Percentiles rank a stretch among this genome's conserved stretches.
Conservation (phyloP, 2,888 invertebrate species). For the Rotaria magnacalcarata region DNA sequence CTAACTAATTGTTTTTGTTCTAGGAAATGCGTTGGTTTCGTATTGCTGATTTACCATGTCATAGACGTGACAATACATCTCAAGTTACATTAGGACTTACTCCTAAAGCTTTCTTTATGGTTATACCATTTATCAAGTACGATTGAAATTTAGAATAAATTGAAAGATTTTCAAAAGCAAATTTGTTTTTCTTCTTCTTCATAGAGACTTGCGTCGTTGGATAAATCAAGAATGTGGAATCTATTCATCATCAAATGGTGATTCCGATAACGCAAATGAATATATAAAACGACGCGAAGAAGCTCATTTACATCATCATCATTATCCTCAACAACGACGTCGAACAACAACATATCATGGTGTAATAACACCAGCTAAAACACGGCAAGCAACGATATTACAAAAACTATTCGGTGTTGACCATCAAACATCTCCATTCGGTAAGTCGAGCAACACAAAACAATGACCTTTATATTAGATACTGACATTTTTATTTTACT, state of each 20-base stretch:
- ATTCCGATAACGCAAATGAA: constrained; percentile 34
- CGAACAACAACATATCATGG: constrained; percentile 17
- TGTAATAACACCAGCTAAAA: neutral
- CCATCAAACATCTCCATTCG: neutral
- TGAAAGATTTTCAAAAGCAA: neutral
- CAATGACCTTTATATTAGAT: neutral
- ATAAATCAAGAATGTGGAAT: constrained; percentile 19
- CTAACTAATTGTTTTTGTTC: neutral
- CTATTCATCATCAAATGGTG: constrained; percentile 34
- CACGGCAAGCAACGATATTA: neutral
- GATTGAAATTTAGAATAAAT: neutral
- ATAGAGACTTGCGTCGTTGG: constrained; percentile 21
- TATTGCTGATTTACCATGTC: constrained; percentile 73
- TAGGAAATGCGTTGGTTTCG: constrained; percentile 76
- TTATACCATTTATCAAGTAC: constrained; percentile 79
- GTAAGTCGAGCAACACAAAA: neutral
- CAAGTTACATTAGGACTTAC: constrained; percentile 78
- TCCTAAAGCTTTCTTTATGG: constrained; percentile 88
- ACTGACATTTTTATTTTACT: too few relatives aligned
- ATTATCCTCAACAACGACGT: neutral
- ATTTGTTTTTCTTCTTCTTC: too few relatives aligned
- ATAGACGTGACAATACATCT: constrained; percentile 66
- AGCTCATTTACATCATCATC: constrained; percentile 19
- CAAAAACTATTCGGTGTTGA: neutral
- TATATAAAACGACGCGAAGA: constrained; percentile 19